Base-by-base conservation (phyloP, 2,797 vertebrate genomes). In the Ctenochaetus hawaiiensis region DNA sequence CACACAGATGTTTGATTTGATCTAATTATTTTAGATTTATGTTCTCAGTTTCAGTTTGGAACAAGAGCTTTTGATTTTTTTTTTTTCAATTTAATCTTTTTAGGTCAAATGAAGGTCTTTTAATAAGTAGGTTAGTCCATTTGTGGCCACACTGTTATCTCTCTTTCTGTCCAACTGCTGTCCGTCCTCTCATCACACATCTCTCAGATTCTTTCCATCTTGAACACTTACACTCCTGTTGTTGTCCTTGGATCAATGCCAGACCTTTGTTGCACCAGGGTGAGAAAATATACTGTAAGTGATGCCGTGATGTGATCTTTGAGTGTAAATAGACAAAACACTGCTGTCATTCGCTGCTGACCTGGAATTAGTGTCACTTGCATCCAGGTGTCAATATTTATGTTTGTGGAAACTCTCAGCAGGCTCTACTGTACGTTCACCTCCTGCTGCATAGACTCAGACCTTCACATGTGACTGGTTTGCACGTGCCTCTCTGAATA, bases 171-270 rank as follows among this genome's bases (percentile, higher is more conserved):
- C 17, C 60, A 70, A n/a, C 43, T 67, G 62, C 72, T 52, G 37
- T 48, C 49, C 23, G 1, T 81, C 61, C 77, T 75, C 43, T 68
- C 69, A 44, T 77, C 37, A 44, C 56, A 37, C 11, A 2, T 85
- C 52, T 48, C 67, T 66, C 69, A 58, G 37, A 86, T 86, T 92
- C 67, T 88, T 91, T 87, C 84, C 87, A 82, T 39, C 56, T 54
- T 8, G 58, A 76, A 71, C 67, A 62, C 66, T 34, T 34, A 54
- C 34, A 68, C 39, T 41, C 51, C 53, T 76, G 30, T 78, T 82
- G 77, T 75, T 83, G 44, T 73, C 5, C 53, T 60, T 85, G 89
- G 82, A 71, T 58, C 39, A 10, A 11, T 47, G 74, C 82, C 83
- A 90, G 65, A 37, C 62, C 57, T 79, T 67, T 85, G 82, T 84